Evolutionary conservation across 1,140 invertebrate species (phyloP).

Genomic region (Cydia fagiglandana): DNA sequence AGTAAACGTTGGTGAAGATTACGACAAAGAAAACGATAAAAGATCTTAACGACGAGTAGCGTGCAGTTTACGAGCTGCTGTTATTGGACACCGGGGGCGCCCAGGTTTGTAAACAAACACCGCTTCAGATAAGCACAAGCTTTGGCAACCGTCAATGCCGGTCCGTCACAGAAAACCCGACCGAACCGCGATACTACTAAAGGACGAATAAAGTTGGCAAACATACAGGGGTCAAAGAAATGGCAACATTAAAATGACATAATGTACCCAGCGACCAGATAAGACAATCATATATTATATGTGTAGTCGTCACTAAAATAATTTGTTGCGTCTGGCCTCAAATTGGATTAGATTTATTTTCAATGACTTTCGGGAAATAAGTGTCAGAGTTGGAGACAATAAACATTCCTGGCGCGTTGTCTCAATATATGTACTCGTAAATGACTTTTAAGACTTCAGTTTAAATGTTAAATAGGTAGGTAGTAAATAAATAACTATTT

Average conservation of each 20-base stretch:
- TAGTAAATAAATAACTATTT: neutral
- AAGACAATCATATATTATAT: slow-evolving; percentile 12
- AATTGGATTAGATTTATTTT: slow-evolving; percentile 24
- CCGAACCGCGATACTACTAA: slow-evolving; percentile 42
- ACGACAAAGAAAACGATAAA: neutral
- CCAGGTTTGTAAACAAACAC: slow-evolving; percentile 57
- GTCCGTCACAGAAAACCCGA: slow-evolving; percentile 40
- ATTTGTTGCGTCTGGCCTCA: slow-evolving; percentile 20
- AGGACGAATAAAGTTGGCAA: slow-evolving; percentile 35
- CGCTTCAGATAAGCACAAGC: slow-evolving; percentile 44
- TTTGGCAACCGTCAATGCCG: slow-evolving; percentile 37
- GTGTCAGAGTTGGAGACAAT: neutral
- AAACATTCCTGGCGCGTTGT: neutral
- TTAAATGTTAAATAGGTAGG: neutral
- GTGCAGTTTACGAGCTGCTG: slow-evolving; percentile 42
- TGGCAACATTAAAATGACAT: slow-evolving; percentile 21
- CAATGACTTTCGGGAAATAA: neutral
- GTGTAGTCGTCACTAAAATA: neutral
- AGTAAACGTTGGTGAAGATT: neutral
- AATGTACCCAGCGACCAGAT: slow-evolving; percentile 9
- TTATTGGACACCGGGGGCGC: slow-evolving; percentile 38
- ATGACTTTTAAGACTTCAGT: neutral
- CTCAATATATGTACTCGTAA: slow-evolving; percentile 11
- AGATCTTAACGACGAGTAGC: neutral
- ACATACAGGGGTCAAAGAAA: slow-evolving; percentile 37